Conservation (phyloP, 2,113 vertebrate genomes). For the Epinephelus cyanopodus region DNA sequence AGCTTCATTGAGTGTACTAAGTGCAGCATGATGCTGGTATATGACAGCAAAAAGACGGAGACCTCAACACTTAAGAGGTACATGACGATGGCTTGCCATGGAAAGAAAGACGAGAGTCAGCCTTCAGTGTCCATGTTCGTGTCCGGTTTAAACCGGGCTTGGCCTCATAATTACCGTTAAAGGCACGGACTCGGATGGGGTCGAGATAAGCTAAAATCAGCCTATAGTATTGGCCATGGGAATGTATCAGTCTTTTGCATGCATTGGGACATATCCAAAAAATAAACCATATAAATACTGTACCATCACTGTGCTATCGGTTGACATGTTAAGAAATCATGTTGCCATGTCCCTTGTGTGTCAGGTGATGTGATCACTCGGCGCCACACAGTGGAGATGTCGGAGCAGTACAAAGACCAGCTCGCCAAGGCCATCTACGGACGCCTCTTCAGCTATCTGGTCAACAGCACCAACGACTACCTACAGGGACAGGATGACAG, state of each 20-base stretch:
- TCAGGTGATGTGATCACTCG: slow-evolving; percentile 91
- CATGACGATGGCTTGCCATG: too few relatives aligned
- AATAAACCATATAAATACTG: neutral
- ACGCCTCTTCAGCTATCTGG: slow-evolving; percentile 93
- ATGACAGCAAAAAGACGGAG: too few relatives aligned
- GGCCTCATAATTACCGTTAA: too few relatives aligned
- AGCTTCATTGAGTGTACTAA: too few relatives aligned
- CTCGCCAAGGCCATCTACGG: slow-evolving; percentile 92
- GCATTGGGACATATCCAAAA: neutral
- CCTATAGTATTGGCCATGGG: neutral
- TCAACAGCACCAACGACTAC: slow-evolving; percentile 90
- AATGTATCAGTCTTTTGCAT: neutral
- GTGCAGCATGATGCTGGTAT: too few relatives aligned
- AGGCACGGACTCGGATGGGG: too few relatives aligned
- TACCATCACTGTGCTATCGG: neutral
- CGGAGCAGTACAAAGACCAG: slow-evolving; percentile 91
- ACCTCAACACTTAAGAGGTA: too few relatives aligned
- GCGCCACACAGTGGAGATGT: slow-evolving; percentile 88
- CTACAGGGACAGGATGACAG: slow-evolving; percentile 89
- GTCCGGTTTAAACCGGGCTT: too few relatives aligned
- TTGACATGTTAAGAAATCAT: neutral
- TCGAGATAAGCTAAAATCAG: too few relatives aligned
- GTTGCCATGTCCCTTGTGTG: neutral
- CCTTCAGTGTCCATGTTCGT: too few relatives aligned
- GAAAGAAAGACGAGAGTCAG: too few relatives aligned